Percentiles rank a stretch among this genome's conserved stretches.
Evolutionary conservation across 1,140 invertebrate genomes (phyloP).

Genomic region (Probaryconus sp.): DNA sequence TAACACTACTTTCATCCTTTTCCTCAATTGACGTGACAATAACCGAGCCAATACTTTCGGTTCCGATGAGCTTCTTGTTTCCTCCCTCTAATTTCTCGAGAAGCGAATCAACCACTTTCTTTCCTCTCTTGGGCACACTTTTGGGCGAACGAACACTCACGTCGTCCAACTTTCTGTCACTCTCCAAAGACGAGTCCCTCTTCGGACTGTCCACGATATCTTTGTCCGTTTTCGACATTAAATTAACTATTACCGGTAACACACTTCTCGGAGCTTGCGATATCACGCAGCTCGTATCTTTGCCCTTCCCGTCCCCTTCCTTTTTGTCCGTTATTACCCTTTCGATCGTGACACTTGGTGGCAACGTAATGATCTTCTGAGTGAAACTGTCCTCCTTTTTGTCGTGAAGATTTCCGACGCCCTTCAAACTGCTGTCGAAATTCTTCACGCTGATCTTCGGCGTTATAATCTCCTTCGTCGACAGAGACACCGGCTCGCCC

Average conservation of each 20-base stretch:
- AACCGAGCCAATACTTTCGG: slow-evolving; percentile 69
- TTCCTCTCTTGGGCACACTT: slow-evolving; percentile 70
- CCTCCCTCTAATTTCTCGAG: slow-evolving; percentile 74
- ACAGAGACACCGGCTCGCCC: slow-evolving; percentile 70
- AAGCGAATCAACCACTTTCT: slow-evolving; percentile 74
- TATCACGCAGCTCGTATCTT: slow-evolving; percentile 57
- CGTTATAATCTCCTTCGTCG: slow-evolving; percentile 68
- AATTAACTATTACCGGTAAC: slow-evolving; percentile 73
- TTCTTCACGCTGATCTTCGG: slow-evolving; percentile 75
- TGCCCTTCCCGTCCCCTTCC: slow-evolving; percentile 64
- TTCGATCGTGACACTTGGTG: slow-evolving; percentile 74
- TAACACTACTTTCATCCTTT: slow-evolving; percentile 68
- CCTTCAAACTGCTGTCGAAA: slow-evolving; percentile 73
- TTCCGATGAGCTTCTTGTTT: slow-evolving; percentile 68
- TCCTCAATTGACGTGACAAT: slow-evolving; percentile 70
- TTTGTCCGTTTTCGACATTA: slow-evolving; percentile 71
- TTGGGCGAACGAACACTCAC: slow-evolving; percentile 71
- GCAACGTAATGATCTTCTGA: slow-evolving; percentile 74
- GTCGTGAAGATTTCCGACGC: slow-evolving; percentile 72
- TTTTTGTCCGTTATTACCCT: slow-evolving; percentile 72
- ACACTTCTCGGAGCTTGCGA: slow-evolving; percentile 69
- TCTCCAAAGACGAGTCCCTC: slow-evolving; percentile 65
- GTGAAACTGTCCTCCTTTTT: slow-evolving; percentile 72
- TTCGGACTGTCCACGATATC: slow-evolving; percentile 69
- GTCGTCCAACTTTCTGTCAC: slow-evolving; percentile 67